phyloP scores from a whole-genome alignment of 2,888 invertebrate species.

The Stictocephala bisonia region DNA sequence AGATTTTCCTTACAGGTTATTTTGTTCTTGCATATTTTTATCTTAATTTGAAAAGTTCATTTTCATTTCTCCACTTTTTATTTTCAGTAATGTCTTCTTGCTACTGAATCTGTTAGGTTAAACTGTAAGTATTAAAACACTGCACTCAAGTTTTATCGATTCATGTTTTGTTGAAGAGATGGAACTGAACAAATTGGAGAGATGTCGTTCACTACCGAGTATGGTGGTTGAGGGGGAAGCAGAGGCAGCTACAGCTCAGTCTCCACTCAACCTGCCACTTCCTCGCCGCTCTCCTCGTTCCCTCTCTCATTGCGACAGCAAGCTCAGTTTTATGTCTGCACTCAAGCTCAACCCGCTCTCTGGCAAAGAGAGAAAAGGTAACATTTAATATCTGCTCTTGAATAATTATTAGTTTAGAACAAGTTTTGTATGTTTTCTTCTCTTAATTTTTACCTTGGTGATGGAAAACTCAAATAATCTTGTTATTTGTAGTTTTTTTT shows the following conservation, averaged over 20 bases:
- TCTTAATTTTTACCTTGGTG: no score
- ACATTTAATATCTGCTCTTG: no score
- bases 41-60: no score
- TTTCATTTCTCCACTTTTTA: slow-evolving; percentile 19
- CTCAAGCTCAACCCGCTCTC: slow-evolving; percentile 71
- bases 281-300: slow-evolving; percentile 67
- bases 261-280: slow-evolving; percentile 66
- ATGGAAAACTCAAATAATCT: no score
- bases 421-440: no score
- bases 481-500: no score
- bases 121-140: no score
- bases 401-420: no score
- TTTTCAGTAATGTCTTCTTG: no score
- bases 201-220: slow-evolving; percentile 67
- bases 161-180: slow-evolving; percentile 65
- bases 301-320: slow-evolving; percentile 68
- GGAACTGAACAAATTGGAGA: slow-evolving; percentile 69
- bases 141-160: slow-evolving; percentile 6
- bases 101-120: background rate
- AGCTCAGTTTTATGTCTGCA: slow-evolving; percentile 71
- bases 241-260: slow-evolving; percentile 58
- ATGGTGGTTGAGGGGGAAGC: slow-evolving; percentile 63
- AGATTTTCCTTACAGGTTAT: no score
- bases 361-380: slow-evolving; percentile 71
- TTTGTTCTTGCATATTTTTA: no score